Percentiles rank a stretch among this genome's conserved stretches.
These are phyloP conservation scores for Apaloderma vittatum DNA, from an alignment of 2,113 vertebrate genomes.

Conservation along the genomic window DNA sequence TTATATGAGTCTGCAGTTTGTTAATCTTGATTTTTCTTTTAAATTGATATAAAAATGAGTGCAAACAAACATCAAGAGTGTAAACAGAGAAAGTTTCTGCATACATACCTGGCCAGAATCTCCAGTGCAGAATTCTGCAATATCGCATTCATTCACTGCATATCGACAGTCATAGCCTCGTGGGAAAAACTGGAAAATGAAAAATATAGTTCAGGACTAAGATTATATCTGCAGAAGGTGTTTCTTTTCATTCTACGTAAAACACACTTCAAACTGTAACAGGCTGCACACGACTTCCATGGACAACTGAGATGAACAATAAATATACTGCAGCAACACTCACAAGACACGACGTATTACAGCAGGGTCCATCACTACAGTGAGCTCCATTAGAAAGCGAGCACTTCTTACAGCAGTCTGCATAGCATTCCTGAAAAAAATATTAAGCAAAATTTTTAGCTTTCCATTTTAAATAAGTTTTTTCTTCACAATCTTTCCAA, in stretches of 20 bases:
- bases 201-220: background rate
- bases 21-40: background rate
- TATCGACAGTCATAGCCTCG: constrained; percentile 93
- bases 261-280: background rate
- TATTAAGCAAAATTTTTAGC: background rate
- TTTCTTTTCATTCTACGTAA: background rate
- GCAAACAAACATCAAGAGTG: background rate
- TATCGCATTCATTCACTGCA: constrained; percentile 95
- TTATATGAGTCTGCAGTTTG: background rate
- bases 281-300: background rate
- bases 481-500: background rate
- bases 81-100: background rate
- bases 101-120: constrained; percentile 93
- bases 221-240: background rate
- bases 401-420: constrained; percentile 96
- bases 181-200: constrained; percentile 88
- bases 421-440: constrained; percentile 90
- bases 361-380: constrained; percentile 96
- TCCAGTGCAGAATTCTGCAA: constrained; percentile 93
- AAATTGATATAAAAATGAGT: background rate
- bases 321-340: constrained; percentile 26
- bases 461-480: background rate
- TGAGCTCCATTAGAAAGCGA: constrained; percentile 96
- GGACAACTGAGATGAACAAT: background rate
- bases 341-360: constrained; percentile 92